Evolutionary conservation across 2,113 vertebrate genomes (phyloP).

Genomic region (Bubo scandiacus): DNA sequence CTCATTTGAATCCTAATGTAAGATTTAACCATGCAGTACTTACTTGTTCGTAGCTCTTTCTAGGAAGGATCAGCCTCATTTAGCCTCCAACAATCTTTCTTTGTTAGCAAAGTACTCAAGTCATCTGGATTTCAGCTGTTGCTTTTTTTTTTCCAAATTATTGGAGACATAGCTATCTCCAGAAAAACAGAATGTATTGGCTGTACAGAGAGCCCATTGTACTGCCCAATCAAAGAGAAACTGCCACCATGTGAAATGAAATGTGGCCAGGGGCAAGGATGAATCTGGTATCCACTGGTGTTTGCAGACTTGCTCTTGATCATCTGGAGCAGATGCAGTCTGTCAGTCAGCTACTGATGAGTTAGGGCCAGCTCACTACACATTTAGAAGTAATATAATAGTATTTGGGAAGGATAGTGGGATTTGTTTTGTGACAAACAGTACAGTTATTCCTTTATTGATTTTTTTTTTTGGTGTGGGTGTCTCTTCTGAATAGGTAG

Average conservation of each 20-base stretch:
- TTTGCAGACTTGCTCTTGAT: neutral
- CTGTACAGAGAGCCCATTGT: slow-evolving; percentile 44
- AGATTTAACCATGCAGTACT: neutral
- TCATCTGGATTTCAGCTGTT: slow-evolving; percentile 67
- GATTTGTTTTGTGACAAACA: neutral
- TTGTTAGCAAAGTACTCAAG: slow-evolving; percentile 38
- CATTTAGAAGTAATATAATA: neutral
- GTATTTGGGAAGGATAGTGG: neutral
- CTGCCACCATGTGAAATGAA: neutral
- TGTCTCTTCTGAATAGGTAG: neutral
- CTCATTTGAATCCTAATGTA: slow-evolving; percentile 17
- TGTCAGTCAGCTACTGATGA: neutral
- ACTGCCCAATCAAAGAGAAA: neutral
- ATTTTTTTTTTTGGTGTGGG: neutral
- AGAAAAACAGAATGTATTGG: neutral
- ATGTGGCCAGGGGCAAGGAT: neutral
- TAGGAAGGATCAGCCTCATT: slow-evolving; percentile 48
- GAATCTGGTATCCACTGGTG: neutral
- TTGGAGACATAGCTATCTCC: neutral
- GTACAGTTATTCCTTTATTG: neutral
- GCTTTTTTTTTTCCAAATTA: neutral
- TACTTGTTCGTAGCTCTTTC: slow-evolving; percentile 19
- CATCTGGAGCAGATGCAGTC: neutral
- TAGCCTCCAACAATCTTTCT: slow-evolving; percentile 36
- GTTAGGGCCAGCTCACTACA: neutral